Percentiles rank a stretch among this genome's conserved stretches.
Conservation (phyloP, 2,888 invertebrate species). For the Priocnemis perturbator region DNA sequence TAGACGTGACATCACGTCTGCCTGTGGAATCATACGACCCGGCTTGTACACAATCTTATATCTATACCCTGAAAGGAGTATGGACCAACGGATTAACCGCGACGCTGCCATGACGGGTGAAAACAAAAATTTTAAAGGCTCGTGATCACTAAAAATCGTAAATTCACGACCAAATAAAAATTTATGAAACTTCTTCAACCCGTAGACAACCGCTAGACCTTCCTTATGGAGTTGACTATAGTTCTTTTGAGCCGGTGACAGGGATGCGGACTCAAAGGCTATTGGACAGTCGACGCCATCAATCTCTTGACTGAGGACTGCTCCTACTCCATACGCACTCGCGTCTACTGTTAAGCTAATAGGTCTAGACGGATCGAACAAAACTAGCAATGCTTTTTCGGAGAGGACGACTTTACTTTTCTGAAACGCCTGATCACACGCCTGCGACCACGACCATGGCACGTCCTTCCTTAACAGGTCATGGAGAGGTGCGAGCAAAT, state of each 20-base stretch:
- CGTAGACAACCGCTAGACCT: slow-evolving; percentile 46
- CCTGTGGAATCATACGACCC: slow-evolving; percentile 26
- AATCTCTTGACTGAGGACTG: slow-evolving; percentile 27
- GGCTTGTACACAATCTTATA: slow-evolving; percentile 30
- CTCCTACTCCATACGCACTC: no score
- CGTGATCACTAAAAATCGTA: background rate
- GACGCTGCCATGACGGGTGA: slow-evolving; percentile 45
- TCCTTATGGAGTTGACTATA: no score
- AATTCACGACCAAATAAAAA: slow-evolving; percentile 53
- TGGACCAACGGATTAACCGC: slow-evolving; percentile 45
- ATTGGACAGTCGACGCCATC: no score
- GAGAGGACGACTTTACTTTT: slow-evolving; percentile 17
- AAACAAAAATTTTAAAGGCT: slow-evolving; percentile 48
- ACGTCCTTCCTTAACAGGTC: no score
- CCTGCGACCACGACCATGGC: slow-evolving; percentile 14
- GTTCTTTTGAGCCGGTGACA: no score
- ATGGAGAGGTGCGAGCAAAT: no score
- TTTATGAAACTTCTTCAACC: slow-evolving; percentile 51
- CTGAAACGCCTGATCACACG: slow-evolving; percentile 21
- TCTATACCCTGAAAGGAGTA: slow-evolving; percentile 46
- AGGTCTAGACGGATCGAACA: slow-evolving; percentile 24
- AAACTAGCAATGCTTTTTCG: slow-evolving; percentile 21
- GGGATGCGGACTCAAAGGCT: no score
- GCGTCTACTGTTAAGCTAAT: no score
- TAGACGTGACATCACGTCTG: slow-evolving; percentile 35